These are phyloP conservation scores for Oncorhynchus nerka DNA, from an alignment of 2,113 vertebrate species.

Conservation along the genomic window DNA sequence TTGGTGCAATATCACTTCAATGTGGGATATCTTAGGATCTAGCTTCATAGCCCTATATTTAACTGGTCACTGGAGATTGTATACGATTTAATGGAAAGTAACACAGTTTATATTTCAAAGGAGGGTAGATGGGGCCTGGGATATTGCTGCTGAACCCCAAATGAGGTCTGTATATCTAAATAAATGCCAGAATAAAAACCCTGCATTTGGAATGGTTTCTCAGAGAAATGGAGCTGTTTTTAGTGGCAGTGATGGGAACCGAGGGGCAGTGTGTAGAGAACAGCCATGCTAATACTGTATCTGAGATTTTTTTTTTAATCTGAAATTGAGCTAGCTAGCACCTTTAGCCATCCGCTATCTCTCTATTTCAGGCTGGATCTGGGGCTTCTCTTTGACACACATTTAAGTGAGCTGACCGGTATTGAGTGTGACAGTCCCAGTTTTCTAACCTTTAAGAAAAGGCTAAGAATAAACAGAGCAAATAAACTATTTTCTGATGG, in stretches of 20 bases:
- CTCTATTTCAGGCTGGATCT: constrained; percentile 24
- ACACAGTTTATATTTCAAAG: constrained; percentile 52
- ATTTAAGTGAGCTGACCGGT: constrained; percentile 43
- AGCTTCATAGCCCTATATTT: constrained; percentile 38
- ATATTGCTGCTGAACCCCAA: constrained; percentile 58
- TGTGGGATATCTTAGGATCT: constrained; percentile 1
- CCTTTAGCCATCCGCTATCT: constrained; percentile 33
- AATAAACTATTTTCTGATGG: constrained; percentile 68
- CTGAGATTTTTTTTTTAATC: not conserved
- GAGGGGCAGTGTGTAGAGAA: not conserved
- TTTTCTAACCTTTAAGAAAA: constrained; percentile 62
- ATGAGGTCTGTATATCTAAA: constrained; percentile 45
- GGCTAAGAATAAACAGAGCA: constrained; percentile 69
- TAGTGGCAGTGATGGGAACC: constrained; percentile 20
- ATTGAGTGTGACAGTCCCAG: constrained; percentile 43
- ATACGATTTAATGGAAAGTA: constrained; percentile 63
- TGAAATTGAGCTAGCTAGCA: constrained; percentile 32
- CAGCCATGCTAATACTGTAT: constrained; percentile 34
- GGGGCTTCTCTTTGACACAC: constrained; percentile 41
- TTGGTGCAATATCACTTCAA: constrained; percentile 5
- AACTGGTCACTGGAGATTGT: constrained; percentile 40
- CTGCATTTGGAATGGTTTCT: constrained; percentile 34
- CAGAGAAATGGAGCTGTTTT: constrained; percentile 43
- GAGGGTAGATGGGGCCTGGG: not conserved
- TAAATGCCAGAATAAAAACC: constrained; percentile 43